Evolutionary conservation across 2,797 vertebrate species (phyloP), one percentile per base, ranked within the genome.

Genomic region (Notolepis coatsorum): DNA sequence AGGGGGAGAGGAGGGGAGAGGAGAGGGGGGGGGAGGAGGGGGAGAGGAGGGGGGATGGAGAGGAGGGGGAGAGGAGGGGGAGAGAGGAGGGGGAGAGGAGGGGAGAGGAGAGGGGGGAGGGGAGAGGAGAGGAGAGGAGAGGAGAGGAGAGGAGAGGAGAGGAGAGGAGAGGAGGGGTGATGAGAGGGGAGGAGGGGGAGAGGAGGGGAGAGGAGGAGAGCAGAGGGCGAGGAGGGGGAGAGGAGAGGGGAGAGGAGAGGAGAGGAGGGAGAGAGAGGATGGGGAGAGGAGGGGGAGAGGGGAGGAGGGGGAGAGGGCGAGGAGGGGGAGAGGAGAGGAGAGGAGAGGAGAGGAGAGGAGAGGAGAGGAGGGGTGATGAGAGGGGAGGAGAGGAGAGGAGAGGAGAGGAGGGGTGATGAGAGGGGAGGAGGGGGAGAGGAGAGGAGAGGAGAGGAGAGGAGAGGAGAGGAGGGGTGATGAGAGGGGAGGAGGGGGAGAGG

Each of bases 1-100:
- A 10, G 55, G 17, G 2, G 4, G 13, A 7, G 17, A 13, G 30
- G 28, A n/a, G 25, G 42, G 23, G 0, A 23, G 25, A 23, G 20
- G 5, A 9, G 4, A 21, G 7, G 24, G n/a, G 2, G 10, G 41
- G 81, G 52, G 56, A 30, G 20, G 50, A 49, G 68, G 48, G 72
- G 67, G 66, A 42, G 72, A 71, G 67, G 65, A 60, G 54, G 73
- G 33, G 43, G 24, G 49, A 28, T 57, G 70, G 70, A 63, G 63
- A 82, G 83, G 79, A 66, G 76, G 76, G 58, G 84, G n/a, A n/a
- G n/a, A n/a, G n/a, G n/a, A n/a, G n/a, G n/a, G n/a, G n/a, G n/a
- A n/a, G n/a, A n/a, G n/a, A n/a, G n/a, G n/a, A n/a, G n/a, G 35
- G 15, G 13, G 35, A 38, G 35, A 12, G 35, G 2, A 15, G 35